These are phyloP conservation scores for Vandiemenella viatica DNA, from an alignment of 2,888 invertebrate species.

Conservation along the genomic window DNA sequence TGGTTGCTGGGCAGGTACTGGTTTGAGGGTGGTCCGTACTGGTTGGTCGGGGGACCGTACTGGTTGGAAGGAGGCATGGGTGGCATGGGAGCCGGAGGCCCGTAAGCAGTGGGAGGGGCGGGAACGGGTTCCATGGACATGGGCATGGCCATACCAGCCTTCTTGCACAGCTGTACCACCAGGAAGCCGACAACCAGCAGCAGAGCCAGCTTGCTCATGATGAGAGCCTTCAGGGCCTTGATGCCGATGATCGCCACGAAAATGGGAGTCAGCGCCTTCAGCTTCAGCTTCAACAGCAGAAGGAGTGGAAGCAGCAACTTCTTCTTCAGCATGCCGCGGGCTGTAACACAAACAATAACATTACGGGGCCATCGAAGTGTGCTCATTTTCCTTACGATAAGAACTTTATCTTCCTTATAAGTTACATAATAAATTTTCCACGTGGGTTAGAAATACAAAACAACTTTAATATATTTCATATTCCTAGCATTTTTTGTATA, in stretches of 20 bases:
- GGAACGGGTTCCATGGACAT: slow-evolving; percentile 33
- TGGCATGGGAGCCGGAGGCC: slow-evolving; percentile 12
- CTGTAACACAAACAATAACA: slow-evolving; percentile 31
- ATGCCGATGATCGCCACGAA: slow-evolving; percentile 61
- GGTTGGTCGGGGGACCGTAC: slow-evolving; percentile 8
- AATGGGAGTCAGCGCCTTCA: slow-evolving; percentile 72
- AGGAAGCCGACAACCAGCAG: slow-evolving; percentile 67
- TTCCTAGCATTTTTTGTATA: no score
- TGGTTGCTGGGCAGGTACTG: slow-evolving; percentile 14
- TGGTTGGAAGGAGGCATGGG: no score
- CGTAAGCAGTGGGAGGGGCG: slow-evolving; percentile 15
- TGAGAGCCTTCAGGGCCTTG: slow-evolving; percentile 68
- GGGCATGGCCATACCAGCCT: slow-evolving; percentile 63
- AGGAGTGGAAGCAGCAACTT: slow-evolving; percentile 66
- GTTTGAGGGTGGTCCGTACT: slow-evolving; percentile 10
- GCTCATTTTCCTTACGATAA: not conserved
- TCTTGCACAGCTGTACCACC: slow-evolving; percentile 60
- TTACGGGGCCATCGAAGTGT: not conserved
- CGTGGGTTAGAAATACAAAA: not conserved
- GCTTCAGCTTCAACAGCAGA: slow-evolving; percentile 63
- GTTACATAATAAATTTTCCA: no score
- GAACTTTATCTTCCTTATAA: not conserved
- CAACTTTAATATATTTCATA: no score
- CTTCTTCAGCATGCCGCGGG: slow-evolving; percentile 66
- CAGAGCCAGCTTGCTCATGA: slow-evolving; percentile 71